Evolutionary conservation across 2,888 invertebrate genomes (phyloP), one percentile per base, ranked within the genome.

Genomic region (Volucella inflata): DNA sequence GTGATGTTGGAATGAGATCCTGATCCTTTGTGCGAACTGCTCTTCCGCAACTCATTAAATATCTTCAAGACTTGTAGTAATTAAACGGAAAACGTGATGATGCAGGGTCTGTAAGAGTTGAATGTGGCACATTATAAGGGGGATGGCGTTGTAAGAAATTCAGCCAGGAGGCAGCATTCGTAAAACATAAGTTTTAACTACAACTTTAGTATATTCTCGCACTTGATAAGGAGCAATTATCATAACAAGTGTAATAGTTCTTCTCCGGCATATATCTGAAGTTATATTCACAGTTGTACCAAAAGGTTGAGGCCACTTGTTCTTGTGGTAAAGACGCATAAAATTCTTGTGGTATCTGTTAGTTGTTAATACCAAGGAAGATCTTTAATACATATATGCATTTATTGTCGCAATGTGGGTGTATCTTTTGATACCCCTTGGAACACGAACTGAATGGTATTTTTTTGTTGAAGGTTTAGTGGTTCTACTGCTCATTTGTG

Each of bases 161-260:
- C 8, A 14, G 71, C 72, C 65, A 21, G 50, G 38, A 82, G 76
- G 74, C 74, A 65, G 36, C 46, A 75, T 64, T 77, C 68, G 60
- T 17, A 53, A 14, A 79, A 75, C 71, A 76, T 67, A 79, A 59
- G 70, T 65, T 71, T 46, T 70, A 78, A 51, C 78, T 55, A 53
- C 50, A 68, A 67, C 53, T 62, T 48, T 62, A 75, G 68, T 70
- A 76, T 70, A 80, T 80, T 77, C 81, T 57, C 85, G 30, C 30
- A 77, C 72, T 81, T 85, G 85, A 85, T 85, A 85, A 85, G 81
- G 62, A 80, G 72, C 85, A 85, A 85, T 85, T 85, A 85, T 81
- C 81, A 81, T 81, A 77, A 81, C 80, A 81, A 85, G 85, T 68
- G 85, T 76, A 81, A 81, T 80, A 80, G 77, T 85, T 76, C 51